phyloP scores from a whole-genome alignment of 2,113 vertebrate genomes.

The Bos taurus region ARS-UCD2.0 NC_037338.1:41101501-41102000 shows the following conservation, averaged over 20 bases:
- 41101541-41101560: neutral
- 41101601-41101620: neutral
- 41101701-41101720: neutral
- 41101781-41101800: neutral
- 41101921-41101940: neutral
- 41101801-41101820: neutral
- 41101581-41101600: neutral
- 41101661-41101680: neutral
- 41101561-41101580: neutral
- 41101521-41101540: neutral
- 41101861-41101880: neutral
- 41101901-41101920: neutral
- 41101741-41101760: neutral
- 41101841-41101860: neutral
- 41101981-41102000: constrained; percentile 39
- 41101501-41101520: neutral
- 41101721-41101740: neutral
- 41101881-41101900: neutral
- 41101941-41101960: neutral
- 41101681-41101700: neutral
- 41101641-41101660: neutral
- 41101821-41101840: neutral
- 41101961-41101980: neutral
- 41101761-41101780: neutral
- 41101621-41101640: neutral